A percentile compares a stretch with the other conserved stretches of the same genome.
phyloP scores from a whole-genome alignment of 1,140 invertebrate genomes.

The Eriosoma lanigerum region DNA sequence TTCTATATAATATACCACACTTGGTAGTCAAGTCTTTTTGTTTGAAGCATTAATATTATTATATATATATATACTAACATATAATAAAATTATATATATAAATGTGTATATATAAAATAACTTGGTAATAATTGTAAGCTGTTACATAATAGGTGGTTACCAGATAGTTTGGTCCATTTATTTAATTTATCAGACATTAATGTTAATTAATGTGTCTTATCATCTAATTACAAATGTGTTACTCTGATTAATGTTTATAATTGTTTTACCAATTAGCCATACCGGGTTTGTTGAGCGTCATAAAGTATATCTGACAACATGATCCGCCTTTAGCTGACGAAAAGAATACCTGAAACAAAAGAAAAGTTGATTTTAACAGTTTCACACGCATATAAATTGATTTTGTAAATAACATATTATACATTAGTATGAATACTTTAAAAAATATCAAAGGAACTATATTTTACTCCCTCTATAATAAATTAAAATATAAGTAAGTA shows the following conservation, averaged over 20 bases:
- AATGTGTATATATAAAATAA: conserved; percentile 24
- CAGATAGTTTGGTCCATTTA: conserved; percentile 35
- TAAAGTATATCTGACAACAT: conserved; percentile 99
- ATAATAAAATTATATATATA: conserved; percentile 21
- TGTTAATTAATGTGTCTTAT: conserved; percentile 25
- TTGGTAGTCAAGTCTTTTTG: conserved; percentile 50
- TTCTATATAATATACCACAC: conserved; percentile 39
- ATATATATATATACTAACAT: conserved; percentile 6
- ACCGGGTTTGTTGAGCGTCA: conserved; percentile 99
- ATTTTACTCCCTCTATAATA: too few relatives aligned
- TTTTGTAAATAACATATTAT: too few relatives aligned
- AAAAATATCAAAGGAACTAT: too few relatives aligned
- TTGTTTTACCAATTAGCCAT: conserved; percentile 95
- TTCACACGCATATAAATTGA: too few relatives aligned
- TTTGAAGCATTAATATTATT: conserved; percentile 48
- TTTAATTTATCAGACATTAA: background rate
- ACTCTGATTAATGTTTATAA: conserved; percentile 1
- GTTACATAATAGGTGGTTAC: background rate
- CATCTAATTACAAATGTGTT: conserved; percentile 11
- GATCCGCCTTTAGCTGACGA: conserved; percentile 98
- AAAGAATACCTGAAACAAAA: conserved; percentile 83
- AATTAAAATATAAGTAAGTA: too few relatives aligned
- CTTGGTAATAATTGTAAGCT: conserved; percentile 38
- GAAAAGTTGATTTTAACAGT: too few relatives aligned
- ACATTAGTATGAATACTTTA: too few relatives aligned